Conservation (phyloP, 2,888 invertebrate genomes). For the Meteorus colon region DNA sequence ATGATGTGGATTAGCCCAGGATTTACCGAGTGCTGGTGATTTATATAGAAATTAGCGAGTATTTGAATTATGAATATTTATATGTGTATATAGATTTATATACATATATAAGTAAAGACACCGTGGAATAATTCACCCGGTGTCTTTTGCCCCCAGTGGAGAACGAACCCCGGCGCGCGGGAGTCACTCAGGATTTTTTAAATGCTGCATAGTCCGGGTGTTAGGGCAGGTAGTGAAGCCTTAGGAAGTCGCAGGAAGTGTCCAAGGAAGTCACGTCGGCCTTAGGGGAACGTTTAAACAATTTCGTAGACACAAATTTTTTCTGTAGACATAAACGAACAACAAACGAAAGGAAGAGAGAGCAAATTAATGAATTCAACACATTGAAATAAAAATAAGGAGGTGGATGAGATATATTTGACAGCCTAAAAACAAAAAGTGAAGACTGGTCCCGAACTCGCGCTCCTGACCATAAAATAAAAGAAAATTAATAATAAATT, state of each 20-base stretch:
- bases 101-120: neutral
- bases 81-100: neutral
- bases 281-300: slow-evolving; percentile 26
- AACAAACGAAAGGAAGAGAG: neutral
- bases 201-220: slow-evolving; percentile 66
- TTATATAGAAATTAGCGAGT: neutral
- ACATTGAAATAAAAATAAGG: neutral
- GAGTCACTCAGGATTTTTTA: slow-evolving; percentile 59
- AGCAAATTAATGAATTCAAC: neutral
- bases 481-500: neutral
- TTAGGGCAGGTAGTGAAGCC: slow-evolving; percentile 64
- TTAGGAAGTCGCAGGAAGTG: slow-evolving; percentile 67
- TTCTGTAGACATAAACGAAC: neutral
- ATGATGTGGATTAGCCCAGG: slow-evolving; percentile 9
- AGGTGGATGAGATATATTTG: neutral
- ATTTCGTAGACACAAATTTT: slow-evolving; percentile 7
- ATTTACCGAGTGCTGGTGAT: slow-evolving; percentile 22
- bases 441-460: neutral
- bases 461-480: no score
- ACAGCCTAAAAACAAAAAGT: neutral
- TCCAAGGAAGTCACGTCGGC: slow-evolving; percentile 61
- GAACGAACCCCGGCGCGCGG: slow-evolving; percentile 19
- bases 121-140: neutral
- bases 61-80: neutral
- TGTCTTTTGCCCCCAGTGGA: slow-evolving; percentile 12